phyloP scores from a whole-genome alignment of 2,113 vertebrate genomes.

The Phylloscopus whistleri region DNA sequence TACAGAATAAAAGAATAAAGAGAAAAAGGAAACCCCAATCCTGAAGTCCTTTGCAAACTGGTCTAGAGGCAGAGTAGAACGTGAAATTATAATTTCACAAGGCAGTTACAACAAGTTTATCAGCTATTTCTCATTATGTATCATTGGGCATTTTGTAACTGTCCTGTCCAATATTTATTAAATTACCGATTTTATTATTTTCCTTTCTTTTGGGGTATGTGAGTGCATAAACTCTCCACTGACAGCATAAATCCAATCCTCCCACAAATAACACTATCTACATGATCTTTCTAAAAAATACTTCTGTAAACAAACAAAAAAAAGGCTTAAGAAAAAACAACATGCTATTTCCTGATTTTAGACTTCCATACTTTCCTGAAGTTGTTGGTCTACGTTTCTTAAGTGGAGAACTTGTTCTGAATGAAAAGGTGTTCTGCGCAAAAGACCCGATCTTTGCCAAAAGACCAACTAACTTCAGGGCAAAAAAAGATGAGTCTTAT shows the following conservation, averaged over 20 bases:
- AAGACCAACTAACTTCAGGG: background rate
- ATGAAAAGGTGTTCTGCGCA: background rate
- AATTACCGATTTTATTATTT: background rate
- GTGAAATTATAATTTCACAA: background rate
- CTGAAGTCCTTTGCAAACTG: background rate
- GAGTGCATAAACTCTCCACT: background rate
- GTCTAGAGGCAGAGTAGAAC: background rate
- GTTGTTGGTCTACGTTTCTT: background rate
- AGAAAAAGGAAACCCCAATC: background rate
- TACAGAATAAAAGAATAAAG: background rate
- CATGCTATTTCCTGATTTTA: background rate
- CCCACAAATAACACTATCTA: background rate
- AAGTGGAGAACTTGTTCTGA: background rate
- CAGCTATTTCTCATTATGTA: background rate
- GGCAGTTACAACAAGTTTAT: background rate
- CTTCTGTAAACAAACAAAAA: background rate
- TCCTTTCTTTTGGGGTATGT: background rate
- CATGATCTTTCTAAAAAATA: background rate
- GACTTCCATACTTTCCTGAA: background rate
- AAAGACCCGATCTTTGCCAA: background rate
- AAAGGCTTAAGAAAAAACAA: background rate
- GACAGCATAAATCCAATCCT: background rate
- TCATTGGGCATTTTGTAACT: background rate
- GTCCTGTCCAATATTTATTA: background rate
- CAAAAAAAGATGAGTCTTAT: background rate